Evolutionary conservation across 2,888 invertebrate species (phyloP).

Genomic region (Sphaerophoria taeniata): DNA sequence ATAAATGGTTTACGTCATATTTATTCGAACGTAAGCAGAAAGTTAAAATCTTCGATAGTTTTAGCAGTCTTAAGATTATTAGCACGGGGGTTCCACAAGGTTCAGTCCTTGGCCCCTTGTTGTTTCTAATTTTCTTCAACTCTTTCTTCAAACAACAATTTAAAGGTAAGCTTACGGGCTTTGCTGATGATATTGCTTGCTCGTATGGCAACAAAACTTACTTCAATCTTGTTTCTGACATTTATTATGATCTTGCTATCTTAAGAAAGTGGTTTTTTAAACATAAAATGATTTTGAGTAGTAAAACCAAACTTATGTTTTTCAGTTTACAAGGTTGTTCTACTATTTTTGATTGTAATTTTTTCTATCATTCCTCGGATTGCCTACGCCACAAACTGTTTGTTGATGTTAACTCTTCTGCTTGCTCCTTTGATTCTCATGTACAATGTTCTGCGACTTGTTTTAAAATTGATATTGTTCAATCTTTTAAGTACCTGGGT

Average conservation of each 20-base stretch:
- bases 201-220: not conserved
- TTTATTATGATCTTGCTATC: not conserved
- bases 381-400: not conserved
- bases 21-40: not conserved
- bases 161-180: not conserved
- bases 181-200: not conserved
- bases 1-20: not conserved
- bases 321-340: not conserved
- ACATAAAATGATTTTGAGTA: slow-evolving; percentile 4
- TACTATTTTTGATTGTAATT: not conserved
- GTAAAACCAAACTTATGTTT: not conserved
- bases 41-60: not conserved
- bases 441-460: not conserved
- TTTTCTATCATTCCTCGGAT: not conserved
- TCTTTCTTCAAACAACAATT: too few species aligned
- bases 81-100: not conserved
- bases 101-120: not conserved
- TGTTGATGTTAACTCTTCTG: not conserved
- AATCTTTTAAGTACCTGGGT: not conserved
- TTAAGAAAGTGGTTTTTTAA: not conserved
- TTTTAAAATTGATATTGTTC: slow-evolving; percentile 4
- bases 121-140: not conserved
- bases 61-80: not conserved
- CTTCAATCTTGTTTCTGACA: not conserved
- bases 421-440: not conserved